Percentiles rank a stretch among this genome's conserved stretches.
Evolutionary conservation across 2,113 vertebrate species (phyloP).

Genomic region (Gobiocypris rarus): DNA sequence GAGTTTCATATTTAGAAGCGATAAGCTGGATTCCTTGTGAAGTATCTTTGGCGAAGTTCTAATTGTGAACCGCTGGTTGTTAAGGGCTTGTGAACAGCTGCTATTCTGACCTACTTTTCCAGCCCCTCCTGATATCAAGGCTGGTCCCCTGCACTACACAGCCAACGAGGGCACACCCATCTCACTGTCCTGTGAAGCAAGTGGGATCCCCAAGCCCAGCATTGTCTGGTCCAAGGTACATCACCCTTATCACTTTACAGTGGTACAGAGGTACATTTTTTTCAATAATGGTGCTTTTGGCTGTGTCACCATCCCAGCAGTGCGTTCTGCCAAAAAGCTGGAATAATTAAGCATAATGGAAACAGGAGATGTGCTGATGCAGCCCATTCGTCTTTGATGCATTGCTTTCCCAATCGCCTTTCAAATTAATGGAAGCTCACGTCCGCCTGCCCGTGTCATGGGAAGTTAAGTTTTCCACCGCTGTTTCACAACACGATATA

Average conservation of each 20-base stretch:
- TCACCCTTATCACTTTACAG: background rate
- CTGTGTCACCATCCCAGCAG: conserved; percentile 1
- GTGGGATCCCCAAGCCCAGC: conserved; percentile 79
- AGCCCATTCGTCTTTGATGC: background rate
- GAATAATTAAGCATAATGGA: conserved; percentile 12
- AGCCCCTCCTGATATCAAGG: conserved; percentile 88
- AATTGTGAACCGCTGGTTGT: conserved; percentile 50
- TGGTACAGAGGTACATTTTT: conserved; percentile 37
- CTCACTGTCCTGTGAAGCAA: conserved; percentile 79
- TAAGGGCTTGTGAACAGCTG: conserved; percentile 63
- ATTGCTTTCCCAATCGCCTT: background rate
- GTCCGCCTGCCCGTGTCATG: conserved; percentile 5
- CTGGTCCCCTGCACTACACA: conserved; percentile 77
- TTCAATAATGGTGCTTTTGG: conserved; percentile 47
- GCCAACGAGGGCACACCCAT: conserved; percentile 80
- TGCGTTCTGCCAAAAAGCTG: conserved; percentile 16
- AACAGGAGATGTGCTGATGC: conserved; percentile 1
- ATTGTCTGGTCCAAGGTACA: conserved; percentile 89
- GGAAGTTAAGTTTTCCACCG: conserved; percentile 31
- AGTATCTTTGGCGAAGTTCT: conserved; percentile 48
- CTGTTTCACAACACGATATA: conserved; percentile 22
- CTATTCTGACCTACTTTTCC: conserved; percentile 67
- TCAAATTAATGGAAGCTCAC: conserved; percentile 20
- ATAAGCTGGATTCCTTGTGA: conserved; percentile 52
- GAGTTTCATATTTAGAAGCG: conserved; percentile 45